These are phyloP conservation scores for Halichoerus grypus DNA, from an alignment of 2,113 vertebrate species.

Conservation along the genomic window DNA sequence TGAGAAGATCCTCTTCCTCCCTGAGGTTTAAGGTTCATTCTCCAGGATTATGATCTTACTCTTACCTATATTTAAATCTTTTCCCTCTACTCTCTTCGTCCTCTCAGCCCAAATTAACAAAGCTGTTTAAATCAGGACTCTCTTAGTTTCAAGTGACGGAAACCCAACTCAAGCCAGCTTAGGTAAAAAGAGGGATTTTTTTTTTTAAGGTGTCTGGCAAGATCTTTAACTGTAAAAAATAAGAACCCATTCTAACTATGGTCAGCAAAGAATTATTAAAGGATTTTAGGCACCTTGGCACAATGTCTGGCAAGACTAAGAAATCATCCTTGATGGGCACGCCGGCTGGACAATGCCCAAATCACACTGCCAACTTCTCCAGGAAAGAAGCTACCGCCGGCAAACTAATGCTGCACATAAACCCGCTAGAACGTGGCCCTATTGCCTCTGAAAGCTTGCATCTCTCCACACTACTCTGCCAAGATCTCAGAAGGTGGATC, in stretches of 20 bases:
- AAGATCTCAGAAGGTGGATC: not conserved
- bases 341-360: not conserved
- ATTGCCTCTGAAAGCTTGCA: not conserved
- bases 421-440: not conserved
- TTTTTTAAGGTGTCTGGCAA: not conserved
- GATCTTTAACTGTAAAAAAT: not conserved
- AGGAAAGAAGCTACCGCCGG: not conserved
- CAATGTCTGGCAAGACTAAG: not conserved
- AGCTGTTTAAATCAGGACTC: not conserved
- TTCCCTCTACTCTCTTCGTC: not conserved
- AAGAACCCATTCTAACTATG: not conserved
- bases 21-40: not conserved
- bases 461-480: not conserved
- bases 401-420: not conserved
- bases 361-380: not conserved
- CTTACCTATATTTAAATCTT: not conserved
- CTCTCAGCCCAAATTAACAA: not conserved
- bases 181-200: not conserved
- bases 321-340: not conserved
- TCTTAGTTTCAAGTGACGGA: not conserved
- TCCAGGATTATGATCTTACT: not conserved
- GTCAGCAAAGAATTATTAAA: not conserved
- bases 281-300: not conserved
- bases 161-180: conserved; percentile 1
- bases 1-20: not conserved